A percentile compares a stretch with the other conserved stretches of the same genome.
phyloP scores from a whole-genome alignment of 2,113 vertebrate species.

The Vulpes lagopus region DNA sequence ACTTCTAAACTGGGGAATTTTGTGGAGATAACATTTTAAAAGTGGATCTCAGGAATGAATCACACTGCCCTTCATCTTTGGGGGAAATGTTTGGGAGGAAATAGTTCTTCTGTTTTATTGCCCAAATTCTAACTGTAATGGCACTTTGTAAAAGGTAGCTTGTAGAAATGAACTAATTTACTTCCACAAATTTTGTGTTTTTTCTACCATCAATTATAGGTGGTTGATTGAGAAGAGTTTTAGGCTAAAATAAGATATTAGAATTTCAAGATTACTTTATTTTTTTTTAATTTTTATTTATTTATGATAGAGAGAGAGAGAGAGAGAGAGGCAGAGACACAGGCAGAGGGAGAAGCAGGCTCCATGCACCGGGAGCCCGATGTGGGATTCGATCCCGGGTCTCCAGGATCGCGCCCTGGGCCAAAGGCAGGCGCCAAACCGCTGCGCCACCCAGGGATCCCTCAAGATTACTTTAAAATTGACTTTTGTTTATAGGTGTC shows the following conservation, averaged over 20 bases:
- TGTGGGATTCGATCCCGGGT: no score
- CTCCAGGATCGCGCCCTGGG: no score
- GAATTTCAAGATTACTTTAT: conserved; percentile 3
- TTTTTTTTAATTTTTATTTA: no score
- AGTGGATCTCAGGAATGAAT: not conserved
- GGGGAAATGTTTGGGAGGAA: conserved; percentile 8
- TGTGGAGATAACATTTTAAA: conserved; percentile 44
- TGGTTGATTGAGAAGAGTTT: not conserved
- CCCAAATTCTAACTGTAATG: not conserved
- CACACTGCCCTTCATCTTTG: not conserved
- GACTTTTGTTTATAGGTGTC: not conserved
- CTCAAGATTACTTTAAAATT: conserved; percentile 27
- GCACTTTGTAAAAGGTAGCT: conserved; percentile 45
- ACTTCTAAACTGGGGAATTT: not conserved
- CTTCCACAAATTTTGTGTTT: not conserved
- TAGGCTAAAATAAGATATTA: conserved; percentile 34
- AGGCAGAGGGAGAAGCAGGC: no score
- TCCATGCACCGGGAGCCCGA: no score
- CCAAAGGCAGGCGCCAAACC: no score
- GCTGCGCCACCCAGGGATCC: no score
- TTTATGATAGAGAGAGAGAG: no score
- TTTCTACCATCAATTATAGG: not conserved
- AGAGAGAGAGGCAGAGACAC: no score
- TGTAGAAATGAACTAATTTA: conserved; percentile 52
- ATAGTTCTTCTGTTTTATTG: conserved; percentile 26